Evolutionary conservation across 2,888 invertebrate species (phyloP).

Genomic region (Cheilosia urbana): DNA sequence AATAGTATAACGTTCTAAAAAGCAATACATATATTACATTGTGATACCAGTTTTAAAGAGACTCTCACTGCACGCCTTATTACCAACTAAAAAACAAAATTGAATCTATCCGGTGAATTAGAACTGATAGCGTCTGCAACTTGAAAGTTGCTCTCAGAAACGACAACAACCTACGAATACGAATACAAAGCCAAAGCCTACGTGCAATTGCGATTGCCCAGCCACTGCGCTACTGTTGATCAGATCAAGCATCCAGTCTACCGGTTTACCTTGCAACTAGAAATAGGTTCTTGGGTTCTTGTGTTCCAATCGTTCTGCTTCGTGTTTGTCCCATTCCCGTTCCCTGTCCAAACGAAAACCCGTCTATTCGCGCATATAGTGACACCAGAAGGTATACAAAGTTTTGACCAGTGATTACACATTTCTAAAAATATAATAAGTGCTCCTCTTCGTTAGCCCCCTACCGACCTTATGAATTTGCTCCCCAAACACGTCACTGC

Average conservation of each 20-base stretch:
- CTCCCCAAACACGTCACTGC: constrained; percentile 38
- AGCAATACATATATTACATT: constrained; percentile 22
- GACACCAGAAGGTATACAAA: constrained; percentile 35
- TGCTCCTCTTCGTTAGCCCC: constrained; percentile 40
- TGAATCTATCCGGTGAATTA: constrained; percentile 10
- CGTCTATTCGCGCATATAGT: constrained; percentile 30
- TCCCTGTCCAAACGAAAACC: constrained; percentile 25
- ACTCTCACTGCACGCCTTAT: constrained; percentile 49
- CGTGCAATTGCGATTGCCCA: constrained; percentile 51
- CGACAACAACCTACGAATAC: constrained; percentile 9
- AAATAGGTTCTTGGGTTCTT: constrained; percentile 67
- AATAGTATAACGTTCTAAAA: neutral
- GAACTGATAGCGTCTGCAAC: constrained; percentile 24
- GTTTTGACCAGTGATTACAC: constrained; percentile 63
- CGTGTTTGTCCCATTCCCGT: constrained; percentile 44
- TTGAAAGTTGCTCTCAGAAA: constrained; percentile 41
- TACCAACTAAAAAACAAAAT: neutral
- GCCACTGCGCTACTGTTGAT: constrained; percentile 49
- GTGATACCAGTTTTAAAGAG: constrained; percentile 51
- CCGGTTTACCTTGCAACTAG: constrained; percentile 75
- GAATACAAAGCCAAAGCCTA: constrained; percentile 34
- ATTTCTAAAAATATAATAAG: constrained; percentile 69
- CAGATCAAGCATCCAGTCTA: constrained; percentile 59
- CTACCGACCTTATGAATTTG: constrained; percentile 19
- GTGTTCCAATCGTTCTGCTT: constrained; percentile 54